A percentile compares a stretch with the other conserved stretches of the same genome.
Conservation (phyloP, 2,888 invertebrate genomes). For the Neoaliturus tenellus region DNA sequence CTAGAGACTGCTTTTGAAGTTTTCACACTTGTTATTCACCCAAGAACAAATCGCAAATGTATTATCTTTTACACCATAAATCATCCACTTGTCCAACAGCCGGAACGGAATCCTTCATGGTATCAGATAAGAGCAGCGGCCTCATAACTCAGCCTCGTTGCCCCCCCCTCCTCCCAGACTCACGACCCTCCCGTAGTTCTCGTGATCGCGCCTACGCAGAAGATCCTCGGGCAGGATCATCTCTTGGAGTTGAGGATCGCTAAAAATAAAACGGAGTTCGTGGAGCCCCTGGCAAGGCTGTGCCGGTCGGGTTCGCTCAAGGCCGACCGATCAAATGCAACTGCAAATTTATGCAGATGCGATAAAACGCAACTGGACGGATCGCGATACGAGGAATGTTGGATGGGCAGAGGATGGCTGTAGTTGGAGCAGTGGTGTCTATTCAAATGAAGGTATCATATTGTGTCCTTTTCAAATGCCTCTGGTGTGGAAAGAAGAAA, state of each 20-base stretch:
- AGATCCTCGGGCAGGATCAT: neutral
- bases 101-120: neutral
- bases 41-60: too few relatives aligned
- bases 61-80: neutral
- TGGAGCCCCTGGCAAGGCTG: neutral
- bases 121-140: neutral
- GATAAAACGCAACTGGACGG: too few relatives aligned
- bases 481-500: too few relatives aligned
- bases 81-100: neutral
- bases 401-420: too few relatives aligned
- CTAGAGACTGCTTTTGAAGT: too few relatives aligned
- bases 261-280: slow-evolving; percentile 26
- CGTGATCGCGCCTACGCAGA: slow-evolving; percentile 1
- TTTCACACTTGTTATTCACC: too few relatives aligned
- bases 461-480: too few relatives aligned
- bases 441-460: too few relatives aligned
- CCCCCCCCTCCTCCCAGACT: slow-evolving; percentile 1
- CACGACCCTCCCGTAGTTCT: neutral
- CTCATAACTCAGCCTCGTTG: neutral
- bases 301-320: neutral
- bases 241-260: slow-evolving; percentile 8
- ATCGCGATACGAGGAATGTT: too few relatives aligned
- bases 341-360: slow-evolving; percentile 3
- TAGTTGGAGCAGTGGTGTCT: too few relatives aligned
- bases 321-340: slow-evolving; percentile 1